A percentile compares a stretch with the other conserved stretches of the same genome.
phyloP scores from a whole-genome alignment of 1,140 invertebrate species.

The Pissodes strobi region DNA sequence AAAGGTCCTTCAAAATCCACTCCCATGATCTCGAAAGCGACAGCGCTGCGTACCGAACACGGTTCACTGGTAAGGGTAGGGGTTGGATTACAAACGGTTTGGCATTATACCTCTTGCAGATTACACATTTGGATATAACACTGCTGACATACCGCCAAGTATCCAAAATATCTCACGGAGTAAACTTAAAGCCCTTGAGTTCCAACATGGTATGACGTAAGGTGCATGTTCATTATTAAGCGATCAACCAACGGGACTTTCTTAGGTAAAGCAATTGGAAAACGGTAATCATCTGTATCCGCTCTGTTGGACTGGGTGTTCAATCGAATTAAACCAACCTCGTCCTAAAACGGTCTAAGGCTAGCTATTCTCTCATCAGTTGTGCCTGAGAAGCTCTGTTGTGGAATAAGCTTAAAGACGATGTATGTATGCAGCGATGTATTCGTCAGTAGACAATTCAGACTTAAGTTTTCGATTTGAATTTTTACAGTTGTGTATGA shows the following conservation, averaged over 20 bases:
- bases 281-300: constrained; percentile 37
- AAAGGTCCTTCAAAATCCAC: constrained; percentile 42
- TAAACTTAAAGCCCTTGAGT: constrained; percentile 21
- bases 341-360: constrained; percentile 34
- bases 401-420: constrained; percentile 34
- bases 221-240: constrained; percentile 39
- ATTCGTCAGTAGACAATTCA: constrained; percentile 34
- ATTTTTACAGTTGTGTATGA: too few species aligned
- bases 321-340: constrained; percentile 41
- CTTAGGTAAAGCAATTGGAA: constrained; percentile 45
- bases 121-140: constrained; percentile 21
- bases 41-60: constrained; percentile 42
- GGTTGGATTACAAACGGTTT: neutral
- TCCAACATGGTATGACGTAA: constrained; percentile 36
- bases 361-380: constrained; percentile 22
- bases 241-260: constrained; percentile 29
- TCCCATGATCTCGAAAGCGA: constrained; percentile 38
- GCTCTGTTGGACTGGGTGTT: constrained; percentile 39
- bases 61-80: constrained; percentile 31
- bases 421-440: constrained; percentile 35
- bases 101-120: constrained; percentile 17
- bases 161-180: constrained; percentile 22
- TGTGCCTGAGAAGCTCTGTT: constrained; percentile 16
- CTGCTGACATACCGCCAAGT: constrained; percentile 2
- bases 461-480: constrained; percentile 27